These are phyloP conservation scores for Oryzaephilus surinamensis DNA, from an alignment of 1,140 invertebrate genomes.

Conservation along the genomic window DNA sequence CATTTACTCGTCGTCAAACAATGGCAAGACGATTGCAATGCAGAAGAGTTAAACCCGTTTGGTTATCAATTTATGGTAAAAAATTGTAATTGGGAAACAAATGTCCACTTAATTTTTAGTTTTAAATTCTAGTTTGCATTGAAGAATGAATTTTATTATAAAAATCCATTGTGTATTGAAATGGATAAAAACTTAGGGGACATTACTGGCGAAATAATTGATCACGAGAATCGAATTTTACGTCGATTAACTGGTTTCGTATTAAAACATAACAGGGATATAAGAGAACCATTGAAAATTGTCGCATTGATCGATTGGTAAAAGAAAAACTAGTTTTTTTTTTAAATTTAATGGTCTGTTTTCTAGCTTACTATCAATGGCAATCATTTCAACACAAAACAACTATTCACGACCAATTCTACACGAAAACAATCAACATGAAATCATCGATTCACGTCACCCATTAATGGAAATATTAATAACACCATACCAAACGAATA, in stretches of 20 bases:
- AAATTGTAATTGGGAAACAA: slow-evolving; percentile 1
- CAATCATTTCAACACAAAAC: slow-evolving; percentile 55
- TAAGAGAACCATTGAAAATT: slow-evolving; percentile 50
- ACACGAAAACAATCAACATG: slow-evolving; percentile 46
- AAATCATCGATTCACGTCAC: slow-evolving; percentile 65
- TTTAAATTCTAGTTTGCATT: slow-evolving; percentile 26
- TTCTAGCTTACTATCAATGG: slow-evolving; percentile 62
- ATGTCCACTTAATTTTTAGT: neutral
- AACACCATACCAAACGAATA: slow-evolving; percentile 63
- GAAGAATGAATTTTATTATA: slow-evolving; percentile 53
- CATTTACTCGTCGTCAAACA: slow-evolving; percentile 61
- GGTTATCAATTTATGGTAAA: slow-evolving; percentile 58
- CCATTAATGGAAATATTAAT: slow-evolving; percentile 61
- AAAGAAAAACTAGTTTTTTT: slow-evolving; percentile 9
- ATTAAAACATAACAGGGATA: slow-evolving; percentile 46
- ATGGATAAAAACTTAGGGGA: slow-evolving; percentile 66
- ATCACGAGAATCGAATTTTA: slow-evolving; percentile 66
- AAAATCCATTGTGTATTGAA: slow-evolving; percentile 62
- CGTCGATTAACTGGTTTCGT: slow-evolving; percentile 54
- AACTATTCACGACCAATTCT: slow-evolving; percentile 61
- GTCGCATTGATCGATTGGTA: slow-evolving; percentile 68
- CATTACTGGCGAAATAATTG: slow-evolving; percentile 61
- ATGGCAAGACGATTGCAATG: slow-evolving; percentile 43
- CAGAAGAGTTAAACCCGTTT: slow-evolving; percentile 44
- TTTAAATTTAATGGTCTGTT: slow-evolving; percentile 6